Evolutionary conservation across 2,113 vertebrate species (phyloP).

Genomic region (Notarius lentiginosus): DNA sequence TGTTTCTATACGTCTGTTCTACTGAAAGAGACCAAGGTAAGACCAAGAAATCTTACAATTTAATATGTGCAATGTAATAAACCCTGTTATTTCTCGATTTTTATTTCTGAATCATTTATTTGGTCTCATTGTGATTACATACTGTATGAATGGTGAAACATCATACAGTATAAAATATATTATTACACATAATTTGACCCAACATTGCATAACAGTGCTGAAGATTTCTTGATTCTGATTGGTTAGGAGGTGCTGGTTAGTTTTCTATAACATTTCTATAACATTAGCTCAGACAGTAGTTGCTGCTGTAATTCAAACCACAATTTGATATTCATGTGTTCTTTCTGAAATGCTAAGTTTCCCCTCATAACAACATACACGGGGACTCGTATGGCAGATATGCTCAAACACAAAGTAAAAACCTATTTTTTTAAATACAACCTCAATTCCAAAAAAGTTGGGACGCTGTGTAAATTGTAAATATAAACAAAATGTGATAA

Average conservation of each 20-base stretch:
- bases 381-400: neutral
- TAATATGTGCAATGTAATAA: neutral
- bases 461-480: too few species aligned
- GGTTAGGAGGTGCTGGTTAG: neutral
- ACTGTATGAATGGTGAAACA: neutral
- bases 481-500: too few species aligned
- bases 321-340: neutral
- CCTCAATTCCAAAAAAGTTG: too few species aligned
- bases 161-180: neutral
- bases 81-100: neutral
- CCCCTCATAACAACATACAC: neutral
- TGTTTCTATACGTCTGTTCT: constrained; percentile 81
- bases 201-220: neutral
- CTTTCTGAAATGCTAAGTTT: neutral
- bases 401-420: too few species aligned
- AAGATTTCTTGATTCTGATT: neutral
- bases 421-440: too few species aligned
- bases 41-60: neutral
- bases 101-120: neutral
- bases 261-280: neutral
- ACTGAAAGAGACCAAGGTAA: constrained; percentile 82
- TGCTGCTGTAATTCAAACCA: neutral
- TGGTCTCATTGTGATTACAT: neutral
- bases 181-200: neutral
- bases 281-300: neutral